Evolutionary conservation across 2,113 vertebrate genomes (phyloP), one percentile per base, ranked within the genome.

Genomic region (Paramisgurnus dabryanus): DNA sequence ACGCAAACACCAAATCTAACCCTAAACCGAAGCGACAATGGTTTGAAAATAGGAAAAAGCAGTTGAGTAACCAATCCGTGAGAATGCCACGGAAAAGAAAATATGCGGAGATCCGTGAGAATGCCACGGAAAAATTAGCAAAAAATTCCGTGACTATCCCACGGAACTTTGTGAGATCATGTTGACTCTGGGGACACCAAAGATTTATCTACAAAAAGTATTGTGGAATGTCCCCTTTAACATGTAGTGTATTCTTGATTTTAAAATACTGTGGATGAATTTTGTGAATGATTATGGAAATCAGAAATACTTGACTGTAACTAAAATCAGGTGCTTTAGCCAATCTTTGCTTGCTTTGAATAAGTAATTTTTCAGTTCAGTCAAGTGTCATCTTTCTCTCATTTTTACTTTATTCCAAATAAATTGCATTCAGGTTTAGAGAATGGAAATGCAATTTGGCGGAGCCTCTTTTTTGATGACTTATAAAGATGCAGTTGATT

Each of bases 401-500:
- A 34, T 63, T 63, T 49, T 55, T 58, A 43, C 41, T 49, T 75
- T 63, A 47, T 49, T 75, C 22, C 4, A 15, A 75, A 58, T 11
- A 63, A 75, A 75, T 49, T 34, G 43, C 41, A 45, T 27, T 75
- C 72, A n/a, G 41, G 47, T 75, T 63, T 63, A 2, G 18, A 2
- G 40, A 61, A 63, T 61, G 11, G 17, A 72, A 74, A 61, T 61
- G 6, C 39, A 74, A 12, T 9, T 74, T 47, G 39, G 22, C 0
- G 6, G 2, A 74, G 40, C 12, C 43, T 50, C 22, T 49, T 49
- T 7, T 13, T 34, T 39, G 18, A 49, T 76, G 40, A 73, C 34
- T 39, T 58, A 7, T 74, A 13, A 63, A 45, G 18, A 18, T 10
- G 11, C 13, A 7, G 58, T 64, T 49, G 43, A 60, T 22, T 64